Percentiles rank a stretch among this genome's conserved stretches.
Conservation (phyloP, 2,888 invertebrate genomes). For the Neoitamus cyanurus region DNA sequence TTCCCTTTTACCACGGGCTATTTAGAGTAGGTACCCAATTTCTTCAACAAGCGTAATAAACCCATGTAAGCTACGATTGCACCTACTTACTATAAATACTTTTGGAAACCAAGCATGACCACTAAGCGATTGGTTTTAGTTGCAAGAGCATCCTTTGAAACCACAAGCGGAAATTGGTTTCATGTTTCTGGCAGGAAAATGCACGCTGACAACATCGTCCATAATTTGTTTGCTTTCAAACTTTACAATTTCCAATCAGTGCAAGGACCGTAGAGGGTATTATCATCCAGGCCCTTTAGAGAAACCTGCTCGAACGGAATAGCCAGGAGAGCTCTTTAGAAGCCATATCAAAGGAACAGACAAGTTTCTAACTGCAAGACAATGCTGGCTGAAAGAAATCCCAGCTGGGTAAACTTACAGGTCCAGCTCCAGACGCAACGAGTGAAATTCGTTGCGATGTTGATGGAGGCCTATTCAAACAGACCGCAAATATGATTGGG, state of each 20-base stretch:
- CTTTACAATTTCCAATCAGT: not conserved
- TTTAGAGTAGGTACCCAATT: too few relatives aligned
- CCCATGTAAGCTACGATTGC: too few relatives aligned
- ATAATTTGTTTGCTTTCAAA: not conserved
- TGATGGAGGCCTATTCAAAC: conserved; percentile 13
- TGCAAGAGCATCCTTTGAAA: not conserved
- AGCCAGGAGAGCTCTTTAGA: not conserved
- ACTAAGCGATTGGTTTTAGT: not conserved
- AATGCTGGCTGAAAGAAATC: not conserved
- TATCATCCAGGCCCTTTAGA: not conserved
- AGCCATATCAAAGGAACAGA: not conserved
- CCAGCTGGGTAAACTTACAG: not conserved
- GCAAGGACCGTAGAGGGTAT: not conserved
- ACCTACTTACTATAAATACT: too few relatives aligned
- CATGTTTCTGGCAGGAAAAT: not conserved
- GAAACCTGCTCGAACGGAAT: not conserved
- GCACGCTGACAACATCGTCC: not conserved
- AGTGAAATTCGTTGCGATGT: not conserved
- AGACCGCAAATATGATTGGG: conserved; percentile 31
- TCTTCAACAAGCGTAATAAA: too few relatives aligned
- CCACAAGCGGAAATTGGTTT: not conserved
- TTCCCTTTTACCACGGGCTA: too few relatives aligned
- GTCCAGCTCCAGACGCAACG: not conserved
- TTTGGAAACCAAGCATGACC: too few relatives aligned
- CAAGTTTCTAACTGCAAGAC: not conserved